Base-by-base conservation (phyloP, 92 coral and sea anemone genomes). In the Virgularia gustaviana region DNA sequence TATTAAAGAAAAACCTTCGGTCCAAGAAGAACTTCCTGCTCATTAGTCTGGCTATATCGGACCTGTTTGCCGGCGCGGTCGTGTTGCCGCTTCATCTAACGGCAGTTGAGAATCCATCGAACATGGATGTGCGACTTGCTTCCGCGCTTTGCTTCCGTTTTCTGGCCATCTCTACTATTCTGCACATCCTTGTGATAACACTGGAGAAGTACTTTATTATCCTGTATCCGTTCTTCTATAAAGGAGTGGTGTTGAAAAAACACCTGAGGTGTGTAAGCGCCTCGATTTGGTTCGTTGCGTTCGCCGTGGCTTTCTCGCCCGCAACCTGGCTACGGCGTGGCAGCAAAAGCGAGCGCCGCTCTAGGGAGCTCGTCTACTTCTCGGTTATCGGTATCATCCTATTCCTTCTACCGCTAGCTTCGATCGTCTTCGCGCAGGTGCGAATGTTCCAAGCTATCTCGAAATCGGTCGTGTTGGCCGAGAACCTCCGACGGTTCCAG, bases 201-300 rank as follows among this genome's bases (percentile, higher is more conserved):
- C 51, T 29, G 19, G 75, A 68, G 45, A 68, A 49, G 45, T 68
- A 68, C 24, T 44, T 68, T 18, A 68, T 59, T 31, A 68, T 68
- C 51, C 36, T 68, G 9, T 47, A 68, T 28, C 75, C 75, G 9
- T 49, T 68, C 20, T 16, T 22, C 58, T 15, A 52, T 33, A 1
- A 11, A 2, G 37, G 47, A 30, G 60, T 10, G 32, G 31, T 68
- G n/a, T 47, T 31, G 22, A 68, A 49, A 33, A 68, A 49, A 49
- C 75, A 68, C 25, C 28, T 68, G 12, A 34, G 75, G 9, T 27
- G 49, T 9, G 61, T 35, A 20, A 68, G 60, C 30, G 34, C n/a
- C 9, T 68, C 29, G 18, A 68, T 68, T 49, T 68, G 75, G 75
- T 3, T 11, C 3, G 18, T 12, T 31, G 49, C 75, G 44, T 24